A percentile compares a stretch with the other conserved stretches of the same genome.
Evolutionary conservation across 2,888 invertebrate genomes (phyloP).

Genomic region (Cylindroiulus punctatus): DNA sequence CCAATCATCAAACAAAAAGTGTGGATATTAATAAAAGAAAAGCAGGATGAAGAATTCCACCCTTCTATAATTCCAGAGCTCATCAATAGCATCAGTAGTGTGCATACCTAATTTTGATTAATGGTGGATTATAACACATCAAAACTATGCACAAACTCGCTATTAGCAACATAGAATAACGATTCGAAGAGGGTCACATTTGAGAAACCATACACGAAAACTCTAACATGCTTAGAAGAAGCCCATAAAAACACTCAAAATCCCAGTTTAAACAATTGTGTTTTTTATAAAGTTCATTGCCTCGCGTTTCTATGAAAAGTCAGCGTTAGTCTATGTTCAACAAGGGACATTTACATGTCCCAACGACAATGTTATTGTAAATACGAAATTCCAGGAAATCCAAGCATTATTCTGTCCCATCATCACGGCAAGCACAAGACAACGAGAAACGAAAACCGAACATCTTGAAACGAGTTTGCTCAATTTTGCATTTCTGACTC

Average conservation of each 20-base stretch:
- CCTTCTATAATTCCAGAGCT: no score
- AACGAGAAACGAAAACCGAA: slow-evolving; percentile 13
- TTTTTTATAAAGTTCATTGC: not conserved
- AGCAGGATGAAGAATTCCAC: no score
- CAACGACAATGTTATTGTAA: slow-evolving; percentile 24
- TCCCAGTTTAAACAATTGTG: not conserved
- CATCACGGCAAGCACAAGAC: not conserved
- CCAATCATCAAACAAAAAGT: no score
- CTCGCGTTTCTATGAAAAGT: slow-evolving; percentile 12
- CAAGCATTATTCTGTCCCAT: not conserved
- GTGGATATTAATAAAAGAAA: no score
- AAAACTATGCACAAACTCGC: no score
- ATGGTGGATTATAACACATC: no score
- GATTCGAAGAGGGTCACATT: no score
- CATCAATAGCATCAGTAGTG: no score
- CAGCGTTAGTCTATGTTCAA: not conserved
- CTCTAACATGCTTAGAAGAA: not conserved
- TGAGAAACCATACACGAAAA: no score
- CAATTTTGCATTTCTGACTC: not conserved
- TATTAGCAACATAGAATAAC: no score
- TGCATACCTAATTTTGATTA: no score
- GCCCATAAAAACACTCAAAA: not conserved
- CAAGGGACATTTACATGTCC: slow-evolving; percentile 44
- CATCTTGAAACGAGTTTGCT: slow-evolving; percentile 6
- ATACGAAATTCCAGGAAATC: slow-evolving; percentile 22